These are phyloP conservation scores for Trichosurus vulpecula DNA, from an alignment of 2,797 vertebrate genomes.

Conservation along the genomic window DNA sequence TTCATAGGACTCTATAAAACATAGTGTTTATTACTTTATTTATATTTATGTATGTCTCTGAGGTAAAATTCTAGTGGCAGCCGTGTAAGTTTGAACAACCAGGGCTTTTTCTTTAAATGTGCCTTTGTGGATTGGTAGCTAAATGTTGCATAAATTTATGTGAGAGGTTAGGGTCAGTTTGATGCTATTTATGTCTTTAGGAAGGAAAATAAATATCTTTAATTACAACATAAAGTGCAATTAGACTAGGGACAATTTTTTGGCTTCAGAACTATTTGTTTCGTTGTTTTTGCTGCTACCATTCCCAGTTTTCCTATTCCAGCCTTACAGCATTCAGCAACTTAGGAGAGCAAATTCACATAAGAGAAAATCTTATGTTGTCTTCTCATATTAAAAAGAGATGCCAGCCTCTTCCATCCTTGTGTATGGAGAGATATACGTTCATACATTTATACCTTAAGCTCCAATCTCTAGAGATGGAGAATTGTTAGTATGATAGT, in stretches of 20 bases:
- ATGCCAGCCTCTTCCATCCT: not conserved
- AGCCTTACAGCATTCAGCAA: not conserved
- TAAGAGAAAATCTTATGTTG: conserved; percentile 41
- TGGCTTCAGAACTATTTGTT: conserved; percentile 61
- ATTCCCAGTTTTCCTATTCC: conserved; percentile 34
- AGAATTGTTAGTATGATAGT: not conserved
- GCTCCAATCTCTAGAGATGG: not conserved
- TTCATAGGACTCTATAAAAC: conserved; percentile 82
- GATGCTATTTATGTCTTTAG: conserved; percentile 75
- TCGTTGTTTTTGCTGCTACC: conserved; percentile 53
- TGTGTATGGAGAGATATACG: not conserved
- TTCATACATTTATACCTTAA: not conserved
- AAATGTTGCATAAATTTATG: conserved; percentile 75
- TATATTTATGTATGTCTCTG: conserved; percentile 85
- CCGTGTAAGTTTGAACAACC: conserved; percentile 82
- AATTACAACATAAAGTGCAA: conserved; percentile 77
- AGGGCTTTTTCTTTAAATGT: conserved; percentile 83
- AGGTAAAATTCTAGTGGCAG: conserved; percentile 79
- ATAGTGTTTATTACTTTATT: conserved; percentile 87
- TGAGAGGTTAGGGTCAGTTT: conserved; percentile 64
- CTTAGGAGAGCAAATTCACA: not conserved
- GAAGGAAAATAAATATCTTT: conserved; percentile 76
- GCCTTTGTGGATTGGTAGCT: conserved; percentile 79
- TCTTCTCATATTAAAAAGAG: conserved; percentile 23
- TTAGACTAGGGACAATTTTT: conserved; percentile 59